Conservation (phyloP, 2,797 vertebrate species). For the Pelodytes ibericus region DNA sequence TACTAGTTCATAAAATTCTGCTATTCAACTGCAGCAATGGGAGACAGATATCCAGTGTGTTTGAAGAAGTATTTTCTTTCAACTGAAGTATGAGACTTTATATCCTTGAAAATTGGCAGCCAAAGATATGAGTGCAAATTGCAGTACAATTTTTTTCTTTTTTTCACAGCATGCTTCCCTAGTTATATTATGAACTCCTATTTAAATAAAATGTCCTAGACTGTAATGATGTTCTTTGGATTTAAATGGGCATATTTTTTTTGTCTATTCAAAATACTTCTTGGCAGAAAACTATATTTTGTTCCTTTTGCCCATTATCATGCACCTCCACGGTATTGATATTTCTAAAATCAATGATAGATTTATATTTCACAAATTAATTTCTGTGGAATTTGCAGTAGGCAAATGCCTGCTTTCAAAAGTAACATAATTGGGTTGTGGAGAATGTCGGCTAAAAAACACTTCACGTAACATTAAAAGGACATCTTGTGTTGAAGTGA, state of each 20-base stretch:
- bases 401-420: neutral
- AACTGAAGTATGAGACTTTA: slow-evolving; percentile 63
- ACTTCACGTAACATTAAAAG: neutral
- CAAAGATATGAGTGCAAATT: slow-evolving; percentile 77
- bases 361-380: slow-evolving; percentile 69
- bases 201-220: slow-evolving; percentile 78
- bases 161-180: slow-evolving; percentile 68
- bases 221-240: slow-evolving; percentile 79
- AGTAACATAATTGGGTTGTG: neutral
- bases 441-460: neutral
- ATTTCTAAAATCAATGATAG: slow-evolving; percentile 72
- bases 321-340: slow-evolving; percentile 73
- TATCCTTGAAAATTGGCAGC: slow-evolving; percentile 74
- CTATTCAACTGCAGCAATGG: slow-evolving; percentile 25
- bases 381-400: slow-evolving; percentile 59
- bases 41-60: slow-evolving; percentile 7
- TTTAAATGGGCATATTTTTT: slow-evolving; percentile 77
- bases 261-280: slow-evolving; percentile 73
- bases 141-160: slow-evolving; percentile 75
- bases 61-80: slow-evolving; percentile 26
- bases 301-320: slow-evolving; percentile 74
- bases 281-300: slow-evolving; percentile 74
- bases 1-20: neutral
- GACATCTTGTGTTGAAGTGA: neutral
- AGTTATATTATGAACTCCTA: slow-evolving; percentile 75